These are phyloP conservation scores for Odontomachus brunneus DNA, from an alignment of 1,140 invertebrate genomes.

Conservation along the genomic window DNA sequence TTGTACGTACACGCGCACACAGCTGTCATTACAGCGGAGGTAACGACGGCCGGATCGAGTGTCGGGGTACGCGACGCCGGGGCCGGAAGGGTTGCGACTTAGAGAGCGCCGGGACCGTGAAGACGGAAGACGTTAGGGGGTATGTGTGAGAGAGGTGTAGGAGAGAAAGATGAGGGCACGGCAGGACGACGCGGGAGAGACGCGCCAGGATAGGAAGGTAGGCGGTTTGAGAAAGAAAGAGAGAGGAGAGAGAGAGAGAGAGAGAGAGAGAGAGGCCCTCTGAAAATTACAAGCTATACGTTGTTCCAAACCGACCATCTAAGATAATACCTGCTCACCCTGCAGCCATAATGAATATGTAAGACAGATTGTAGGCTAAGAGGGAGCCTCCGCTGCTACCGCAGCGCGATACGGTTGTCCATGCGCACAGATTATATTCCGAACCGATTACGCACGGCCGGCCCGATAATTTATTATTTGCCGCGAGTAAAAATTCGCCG, in stretches of 20 bases:
- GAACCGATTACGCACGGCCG: conserved; percentile 74
- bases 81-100: conserved; percentile 37
- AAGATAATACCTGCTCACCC: conserved; percentile 85
- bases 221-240: neutral
- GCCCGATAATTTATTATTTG: conserved; percentile 77
- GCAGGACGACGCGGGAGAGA: conserved; percentile 45
- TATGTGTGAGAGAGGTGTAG: conserved; percentile 24
- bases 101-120: conserved; percentile 21
- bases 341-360: conserved; percentile 86
- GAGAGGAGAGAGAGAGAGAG: conserved; percentile 52
- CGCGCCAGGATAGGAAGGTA: conserved; percentile 18
- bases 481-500: conserved; percentile 73
- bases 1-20: conserved; percentile 54
- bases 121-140: conserved; percentile 33
- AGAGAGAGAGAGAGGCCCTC: conserved; percentile 73
- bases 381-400: conserved; percentile 84
- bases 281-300: conserved; percentile 86
- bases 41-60: conserved; percentile 45
- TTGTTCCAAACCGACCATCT: conserved; percentile 84
- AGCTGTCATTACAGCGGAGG: conserved; percentile 65
- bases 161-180: conserved; percentile 27
- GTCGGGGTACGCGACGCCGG: conserved; percentile 28
- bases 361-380: conserved; percentile 86
- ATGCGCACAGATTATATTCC: conserved; percentile 80
- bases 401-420: conserved; percentile 82